Conservation (phyloP, 2,888 invertebrate genomes). For the Morpho achilles region DNA sequence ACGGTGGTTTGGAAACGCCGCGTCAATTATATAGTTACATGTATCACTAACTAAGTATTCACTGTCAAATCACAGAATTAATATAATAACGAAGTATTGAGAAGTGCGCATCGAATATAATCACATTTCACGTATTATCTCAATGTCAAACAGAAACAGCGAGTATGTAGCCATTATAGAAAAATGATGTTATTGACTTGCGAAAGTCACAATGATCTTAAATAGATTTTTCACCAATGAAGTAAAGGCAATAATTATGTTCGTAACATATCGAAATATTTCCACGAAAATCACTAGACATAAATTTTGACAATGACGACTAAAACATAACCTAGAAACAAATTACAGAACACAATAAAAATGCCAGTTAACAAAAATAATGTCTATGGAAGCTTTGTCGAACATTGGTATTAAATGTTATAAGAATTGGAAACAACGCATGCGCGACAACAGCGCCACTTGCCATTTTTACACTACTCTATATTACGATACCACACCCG, state of each 20-base stretch:
- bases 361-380: constrained; percentile 54
- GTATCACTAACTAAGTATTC: constrained; percentile 15
- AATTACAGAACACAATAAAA: constrained; percentile 40
- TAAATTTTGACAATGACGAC: constrained; percentile 71
- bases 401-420: constrained; percentile 12
- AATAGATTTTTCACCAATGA: constrained; percentile 33
- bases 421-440: constrained; percentile 37
- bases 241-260: constrained; percentile 36
- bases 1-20: constrained; percentile 17
- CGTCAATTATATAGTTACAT: constrained; percentile 1
- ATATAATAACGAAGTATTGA: constrained; percentile 34
- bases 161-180: constrained; percentile 47
- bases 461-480: constrained; percentile 10
- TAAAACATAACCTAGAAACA: constrained; percentile 75
- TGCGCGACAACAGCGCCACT: constrained; percentile 49
- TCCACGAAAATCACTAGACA: constrained; percentile 53
- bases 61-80: constrained; percentile 18
- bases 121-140: constrained; percentile 67
- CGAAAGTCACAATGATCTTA: constrained; percentile 29
- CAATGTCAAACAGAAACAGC: constrained; percentile 60
- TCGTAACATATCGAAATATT: constrained; percentile 38
- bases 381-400: constrained; percentile 51
- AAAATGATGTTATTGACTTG: constrained; percentile 8
- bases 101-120: constrained; percentile 52
- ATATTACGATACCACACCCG: constrained; percentile 18